Base-by-base conservation (phyloP, 2,113 vertebrate species). In the Girardinichthys multiradiatus region DNA sequence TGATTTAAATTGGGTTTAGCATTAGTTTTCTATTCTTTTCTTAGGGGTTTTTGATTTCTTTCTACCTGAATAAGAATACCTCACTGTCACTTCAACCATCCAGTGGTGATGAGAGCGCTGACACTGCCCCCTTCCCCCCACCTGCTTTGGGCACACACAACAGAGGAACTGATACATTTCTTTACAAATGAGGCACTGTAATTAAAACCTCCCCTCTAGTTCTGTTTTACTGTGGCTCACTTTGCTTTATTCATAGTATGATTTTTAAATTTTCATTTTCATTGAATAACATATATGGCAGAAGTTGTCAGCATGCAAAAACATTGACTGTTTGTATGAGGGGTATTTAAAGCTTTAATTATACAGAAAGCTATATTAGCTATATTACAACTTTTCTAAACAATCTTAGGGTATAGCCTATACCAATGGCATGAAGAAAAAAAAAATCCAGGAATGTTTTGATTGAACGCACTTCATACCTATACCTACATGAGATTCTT, bases 181-280 rank as follows among this genome's bases (percentile, higher is more conserved):
- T 84, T 73, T 54, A 54, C 69, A 90, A 91, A 90, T 88, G 84
- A 92, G 79, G 89, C 87, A 84, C 74, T 90, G 85, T 84, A 89
- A 85, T 74, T 84, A 77, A 69, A 74, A 83, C 37, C 39, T 82
- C 89, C 76, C 80, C 70, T 82, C 80, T 59, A 76, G 76, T 84
- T 82, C 63, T 70, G 76, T 74, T 31, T 82, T 42, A 61, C 74
- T 70, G 29, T 58, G 28, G 31, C 26, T 66, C 4, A 14, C 59
- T 19, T 19, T 17, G 11, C 27, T 59, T 59, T 29, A 15, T 30
- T 71, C 67, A 70, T 15, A 24, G 15, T 57, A 57, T 51, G n/a
- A 24, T 61, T 78, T 77, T 45, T 54, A 51, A 24, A 48, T 4
- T 9, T 13, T 67, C 10, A 24, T 17, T 64, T 72, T 59, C 2